Evolutionary conservation across 1,140 invertebrate species (phyloP).

Genomic region (Trichomalopsis sarcophagae): DNA sequence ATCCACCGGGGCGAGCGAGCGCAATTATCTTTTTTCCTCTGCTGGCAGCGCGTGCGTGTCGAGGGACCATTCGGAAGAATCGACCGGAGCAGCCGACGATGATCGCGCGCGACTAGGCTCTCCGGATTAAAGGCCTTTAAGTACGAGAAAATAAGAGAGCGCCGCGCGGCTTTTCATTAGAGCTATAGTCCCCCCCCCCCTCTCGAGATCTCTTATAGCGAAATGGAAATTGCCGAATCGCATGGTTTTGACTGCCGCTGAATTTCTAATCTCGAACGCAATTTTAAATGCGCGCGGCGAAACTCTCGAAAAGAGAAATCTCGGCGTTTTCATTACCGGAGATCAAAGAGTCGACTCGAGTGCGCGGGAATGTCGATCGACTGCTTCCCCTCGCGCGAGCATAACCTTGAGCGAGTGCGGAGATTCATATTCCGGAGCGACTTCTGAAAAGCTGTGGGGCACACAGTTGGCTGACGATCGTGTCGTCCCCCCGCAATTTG

Average conservation of each 20-base stretch:
- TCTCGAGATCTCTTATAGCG: too few species aligned
- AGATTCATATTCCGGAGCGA: slow-evolving; percentile 9
- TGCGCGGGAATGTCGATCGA: background rate
- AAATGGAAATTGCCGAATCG: background rate
- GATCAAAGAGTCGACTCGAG: background rate
- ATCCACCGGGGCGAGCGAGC: background rate
- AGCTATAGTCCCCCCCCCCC: too few species aligned
- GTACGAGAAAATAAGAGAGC: background rate
- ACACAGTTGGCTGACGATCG: slow-evolving; percentile 5
- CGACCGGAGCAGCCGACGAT: background rate
- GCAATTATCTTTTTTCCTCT: background rate
- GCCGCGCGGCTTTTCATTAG: background rate
- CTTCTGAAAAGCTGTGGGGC: slow-evolving; percentile 9
- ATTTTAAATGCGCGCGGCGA: background rate
- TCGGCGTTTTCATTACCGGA: background rate
- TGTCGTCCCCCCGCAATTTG: background rate
- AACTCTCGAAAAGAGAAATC: background rate
- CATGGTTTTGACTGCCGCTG: background rate
- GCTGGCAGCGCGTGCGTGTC: background rate
- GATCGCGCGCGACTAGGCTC: background rate
- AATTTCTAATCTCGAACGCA: background rate
- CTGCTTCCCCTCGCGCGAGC: background rate
- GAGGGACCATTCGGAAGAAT: background rate
- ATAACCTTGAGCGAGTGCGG: background rate
- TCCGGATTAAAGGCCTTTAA: background rate